phyloP scores from a whole-genome alignment of 2,888 invertebrate species.

The Ctena decussata region DNA sequence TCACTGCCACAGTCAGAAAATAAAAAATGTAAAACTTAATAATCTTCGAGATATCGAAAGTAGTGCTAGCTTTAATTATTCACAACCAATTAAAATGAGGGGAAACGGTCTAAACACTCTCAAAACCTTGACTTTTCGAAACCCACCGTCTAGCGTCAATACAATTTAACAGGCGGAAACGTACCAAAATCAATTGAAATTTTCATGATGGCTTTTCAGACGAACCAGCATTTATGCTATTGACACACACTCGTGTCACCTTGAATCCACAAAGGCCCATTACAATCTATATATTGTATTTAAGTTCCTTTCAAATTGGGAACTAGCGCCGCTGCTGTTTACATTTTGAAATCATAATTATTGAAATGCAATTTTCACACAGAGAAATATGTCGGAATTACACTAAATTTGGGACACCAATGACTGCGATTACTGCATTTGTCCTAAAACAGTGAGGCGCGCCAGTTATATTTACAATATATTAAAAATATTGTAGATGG shows the following conservation, averaged over 20 bases:
- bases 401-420: no score
- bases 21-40: no score
- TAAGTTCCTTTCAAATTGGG: neutral
- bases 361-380: neutral
- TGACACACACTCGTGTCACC: neutral
- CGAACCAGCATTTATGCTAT: neutral
- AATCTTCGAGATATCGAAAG: no score
- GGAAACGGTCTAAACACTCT: no score
- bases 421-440: no score
- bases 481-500: no score
- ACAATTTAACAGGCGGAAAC: neutral
- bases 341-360: neutral
- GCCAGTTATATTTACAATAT: no score
- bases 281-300: constrained; percentile 2
- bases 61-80: no score
- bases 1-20: no score
- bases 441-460: no score
- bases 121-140: neutral
- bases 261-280: neutral
- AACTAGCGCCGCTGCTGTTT: neutral
- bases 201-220: neutral
- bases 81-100: no score
- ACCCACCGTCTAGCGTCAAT: neutral
- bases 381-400: no score
- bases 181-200: neutral